Conservation (phyloP, 2,797 vertebrate genomes). For the Pangasius mekongensis region DNA sequence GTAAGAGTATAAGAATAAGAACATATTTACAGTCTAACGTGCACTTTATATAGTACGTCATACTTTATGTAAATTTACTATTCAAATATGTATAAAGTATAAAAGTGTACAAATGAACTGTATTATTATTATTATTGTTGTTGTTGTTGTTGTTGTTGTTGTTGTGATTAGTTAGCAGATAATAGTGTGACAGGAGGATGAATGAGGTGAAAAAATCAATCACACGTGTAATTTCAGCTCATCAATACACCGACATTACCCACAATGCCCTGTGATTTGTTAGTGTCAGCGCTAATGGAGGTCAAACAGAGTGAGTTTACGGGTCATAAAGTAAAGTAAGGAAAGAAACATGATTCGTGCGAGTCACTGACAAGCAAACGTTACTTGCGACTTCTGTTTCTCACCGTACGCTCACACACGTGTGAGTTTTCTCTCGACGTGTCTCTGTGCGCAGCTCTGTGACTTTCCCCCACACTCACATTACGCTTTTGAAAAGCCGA, state of each 20-base stretch:
- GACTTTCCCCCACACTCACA: too few relatives aligned
- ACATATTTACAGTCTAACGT: not conserved
- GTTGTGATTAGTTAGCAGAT: conserved; percentile 46
- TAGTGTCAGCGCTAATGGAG: not conserved
- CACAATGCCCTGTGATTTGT: conserved; percentile 5
- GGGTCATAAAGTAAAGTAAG: too few relatives aligned
- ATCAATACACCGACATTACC: conserved; percentile 37
- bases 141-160: not conserved
- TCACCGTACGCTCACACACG: too few relatives aligned
- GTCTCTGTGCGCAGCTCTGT: not conserved
- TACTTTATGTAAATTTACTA: too few relatives aligned
- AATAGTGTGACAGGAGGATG: conserved; percentile 60
- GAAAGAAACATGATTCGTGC: too few relatives aligned
- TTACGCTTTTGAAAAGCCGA: not conserved
- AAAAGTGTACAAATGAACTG: too few relatives aligned
- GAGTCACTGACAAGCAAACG: too few relatives aligned
- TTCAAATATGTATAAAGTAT: too few relatives aligned
- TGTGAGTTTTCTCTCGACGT: not conserved
- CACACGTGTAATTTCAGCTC: conserved; percentile 62
- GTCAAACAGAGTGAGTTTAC: not conserved
- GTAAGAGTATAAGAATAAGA: too few relatives aligned
- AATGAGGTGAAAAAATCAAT: conserved; percentile 62
- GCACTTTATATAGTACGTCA: not conserved
- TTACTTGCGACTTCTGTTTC: too few relatives aligned
- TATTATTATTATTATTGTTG: not conserved